Evolutionary conservation across 2,113 vertebrate genomes (phyloP).

Genomic region (Scolopax mira): DNA sequence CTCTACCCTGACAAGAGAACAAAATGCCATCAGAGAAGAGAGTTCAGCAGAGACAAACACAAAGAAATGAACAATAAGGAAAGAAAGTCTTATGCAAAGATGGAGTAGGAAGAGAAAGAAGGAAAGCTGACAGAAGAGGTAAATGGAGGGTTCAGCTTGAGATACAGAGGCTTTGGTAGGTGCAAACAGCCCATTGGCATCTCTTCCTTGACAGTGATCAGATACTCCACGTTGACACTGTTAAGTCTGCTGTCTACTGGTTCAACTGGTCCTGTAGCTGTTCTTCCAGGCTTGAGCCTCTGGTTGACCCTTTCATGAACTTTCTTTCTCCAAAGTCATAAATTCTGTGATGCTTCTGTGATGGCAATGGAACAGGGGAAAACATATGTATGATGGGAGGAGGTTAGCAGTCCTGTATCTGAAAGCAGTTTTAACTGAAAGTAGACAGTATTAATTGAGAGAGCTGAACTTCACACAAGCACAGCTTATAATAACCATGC

Average conservation of each 20-base stretch:
- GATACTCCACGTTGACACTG: background rate
- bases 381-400: accelerated
- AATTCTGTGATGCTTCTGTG: background rate
- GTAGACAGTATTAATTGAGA: background rate
- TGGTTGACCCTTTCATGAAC: background rate
- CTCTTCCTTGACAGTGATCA: background rate
- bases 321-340: background rate
- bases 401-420: background rate
- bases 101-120: background rate
- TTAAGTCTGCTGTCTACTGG: background rate
- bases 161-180: background rate
- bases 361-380: background rate
- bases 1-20: background rate
- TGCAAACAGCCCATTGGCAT: background rate
- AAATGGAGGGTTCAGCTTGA: background rate
- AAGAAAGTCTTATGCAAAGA: background rate
- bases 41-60: background rate
- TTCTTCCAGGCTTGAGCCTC: background rate
- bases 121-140: background rate
- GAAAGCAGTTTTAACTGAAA: background rate
- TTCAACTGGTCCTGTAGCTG: background rate
- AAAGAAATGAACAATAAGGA: background rate
- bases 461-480: background rate
- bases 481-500: background rate
- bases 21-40: background rate